These are phyloP conservation scores for human (Homo sapiens) DNA, from an alignment of 2,113 vertebrate genomes.

Conservation along the genomic window DNA sequence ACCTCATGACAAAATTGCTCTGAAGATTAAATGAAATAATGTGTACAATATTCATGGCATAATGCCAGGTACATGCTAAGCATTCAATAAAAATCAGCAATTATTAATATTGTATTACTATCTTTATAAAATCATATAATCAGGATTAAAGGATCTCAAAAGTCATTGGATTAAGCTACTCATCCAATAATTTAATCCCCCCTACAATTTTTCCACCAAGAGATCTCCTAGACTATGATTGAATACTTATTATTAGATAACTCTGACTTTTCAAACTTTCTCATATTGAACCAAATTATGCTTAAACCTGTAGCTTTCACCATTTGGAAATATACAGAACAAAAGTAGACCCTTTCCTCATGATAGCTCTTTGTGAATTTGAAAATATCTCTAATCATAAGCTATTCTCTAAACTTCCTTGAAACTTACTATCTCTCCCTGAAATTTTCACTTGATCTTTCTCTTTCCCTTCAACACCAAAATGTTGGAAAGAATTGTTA, in stretches of 20 bases:
- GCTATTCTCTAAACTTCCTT: not conserved
- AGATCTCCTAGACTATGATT: not conserved
- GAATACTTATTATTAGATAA: not conserved
- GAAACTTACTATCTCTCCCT: not conserved
- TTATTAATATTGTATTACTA: not conserved
- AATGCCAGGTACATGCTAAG: not conserved
- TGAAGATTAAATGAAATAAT: not conserved
- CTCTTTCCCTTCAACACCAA: constrained; percentile 24
- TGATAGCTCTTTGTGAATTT: not conserved
- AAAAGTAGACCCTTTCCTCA: not conserved
- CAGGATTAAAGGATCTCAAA: not conserved
- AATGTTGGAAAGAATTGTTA: not conserved
- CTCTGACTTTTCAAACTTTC: not conserved
- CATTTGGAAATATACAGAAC: not conserved
- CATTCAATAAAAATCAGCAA: not conserved
- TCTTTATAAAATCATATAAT: not conserved
- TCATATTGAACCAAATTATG: not conserved
- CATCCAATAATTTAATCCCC: not conserved
- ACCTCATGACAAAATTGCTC: not conserved
- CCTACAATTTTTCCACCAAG: not conserved
- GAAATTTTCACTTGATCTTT: not conserved
- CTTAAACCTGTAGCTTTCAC: not conserved
- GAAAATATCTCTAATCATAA: not conserved
- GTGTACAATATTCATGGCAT: not conserved
- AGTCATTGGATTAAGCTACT: not conserved